Evolutionary conservation across 2,113 vertebrate genomes (phyloP).

Genomic region (Myocastor coypus): DNA sequence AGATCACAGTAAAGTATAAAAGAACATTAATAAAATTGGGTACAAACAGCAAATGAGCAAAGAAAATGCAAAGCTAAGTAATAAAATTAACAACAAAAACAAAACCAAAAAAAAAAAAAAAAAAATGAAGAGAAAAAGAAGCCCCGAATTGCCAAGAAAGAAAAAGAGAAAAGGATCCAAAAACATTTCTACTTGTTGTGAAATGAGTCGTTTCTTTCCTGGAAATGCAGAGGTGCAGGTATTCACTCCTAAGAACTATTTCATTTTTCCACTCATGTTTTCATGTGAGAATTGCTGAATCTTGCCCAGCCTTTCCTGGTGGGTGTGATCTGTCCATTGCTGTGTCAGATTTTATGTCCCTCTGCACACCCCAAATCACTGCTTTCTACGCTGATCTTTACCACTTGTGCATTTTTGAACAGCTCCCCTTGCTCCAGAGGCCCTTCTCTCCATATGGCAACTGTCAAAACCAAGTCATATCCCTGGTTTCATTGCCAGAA

Average conservation of each 20-base stretch:
- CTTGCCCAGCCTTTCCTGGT: not conserved
- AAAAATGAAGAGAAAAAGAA: not conserved
- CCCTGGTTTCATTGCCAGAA: not conserved
- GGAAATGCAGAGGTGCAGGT: not conserved
- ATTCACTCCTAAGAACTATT: not conserved
- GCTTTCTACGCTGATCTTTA: not conserved
- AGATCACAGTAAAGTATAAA: not conserved
- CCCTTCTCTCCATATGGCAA: not conserved
- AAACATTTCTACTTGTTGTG: not conserved
- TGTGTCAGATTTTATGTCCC: not conserved
- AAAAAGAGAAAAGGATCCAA: not conserved
- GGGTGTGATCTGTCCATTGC: not conserved
- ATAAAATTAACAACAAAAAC: not conserved
- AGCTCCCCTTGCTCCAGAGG: not conserved
- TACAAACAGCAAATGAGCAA: not conserved
- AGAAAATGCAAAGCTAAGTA: not conserved
- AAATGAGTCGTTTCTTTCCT: not conserved
- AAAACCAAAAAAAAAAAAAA: no score
- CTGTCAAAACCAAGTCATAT: not conserved
- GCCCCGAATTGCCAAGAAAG: not conserved
- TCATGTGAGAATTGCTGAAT: not conserved
- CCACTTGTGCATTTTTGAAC: not conserved
- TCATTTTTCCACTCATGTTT: not conserved
- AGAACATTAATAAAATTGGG: not conserved
- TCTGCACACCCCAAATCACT: not conserved